Evolutionary conservation across 1,140 invertebrate genomes (phyloP).

Genomic region (Venustaconcha ellipsiformis): DNA sequence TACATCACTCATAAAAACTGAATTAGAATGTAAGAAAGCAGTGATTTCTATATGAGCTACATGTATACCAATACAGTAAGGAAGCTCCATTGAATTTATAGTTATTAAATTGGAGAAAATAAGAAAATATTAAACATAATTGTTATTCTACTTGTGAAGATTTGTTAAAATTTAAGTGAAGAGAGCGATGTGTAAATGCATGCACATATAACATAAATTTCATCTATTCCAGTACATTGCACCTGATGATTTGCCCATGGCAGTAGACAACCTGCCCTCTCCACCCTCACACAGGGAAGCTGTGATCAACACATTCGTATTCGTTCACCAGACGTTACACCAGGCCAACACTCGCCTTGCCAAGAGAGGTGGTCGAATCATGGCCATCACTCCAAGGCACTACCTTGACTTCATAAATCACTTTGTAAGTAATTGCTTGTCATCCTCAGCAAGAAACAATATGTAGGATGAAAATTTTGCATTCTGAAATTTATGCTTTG

Average conservation of each 20-base stretch:
- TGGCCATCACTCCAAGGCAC: conserved; percentile 98
- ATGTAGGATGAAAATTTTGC: too few relatives aligned
- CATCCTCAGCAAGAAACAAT: neutral
- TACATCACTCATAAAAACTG: too few relatives aligned
- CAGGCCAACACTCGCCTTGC: conserved; percentile 90
- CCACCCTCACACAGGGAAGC: conserved; percentile 89
- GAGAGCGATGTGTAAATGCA: too few relatives aligned
- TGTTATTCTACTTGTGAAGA: too few relatives aligned
- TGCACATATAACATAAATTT: neutral
- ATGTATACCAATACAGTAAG: too few relatives aligned
- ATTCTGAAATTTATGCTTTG: too few relatives aligned
- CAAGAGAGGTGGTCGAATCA: conserved; percentile 93
- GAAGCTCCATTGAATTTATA: too few relatives aligned
- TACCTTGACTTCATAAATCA: conserved; percentile 99
- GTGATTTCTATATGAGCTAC: too few relatives aligned
- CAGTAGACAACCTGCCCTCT: conserved; percentile 81
- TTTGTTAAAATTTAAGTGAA: too few relatives aligned
- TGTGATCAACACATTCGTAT: conserved; percentile 98
- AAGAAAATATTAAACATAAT: too few relatives aligned
- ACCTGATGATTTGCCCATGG: conserved; percentile 89
- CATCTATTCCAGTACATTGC: conserved; percentile 77
- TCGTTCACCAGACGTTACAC: conserved; percentile 97
- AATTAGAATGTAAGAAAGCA: too few relatives aligned
- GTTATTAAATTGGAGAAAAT: too few relatives aligned
- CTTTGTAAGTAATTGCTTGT: conserved; percentile 76